Evolutionary conservation across 1,140 invertebrate species (phyloP).

Genomic region (Ceratina japonica): DNA sequence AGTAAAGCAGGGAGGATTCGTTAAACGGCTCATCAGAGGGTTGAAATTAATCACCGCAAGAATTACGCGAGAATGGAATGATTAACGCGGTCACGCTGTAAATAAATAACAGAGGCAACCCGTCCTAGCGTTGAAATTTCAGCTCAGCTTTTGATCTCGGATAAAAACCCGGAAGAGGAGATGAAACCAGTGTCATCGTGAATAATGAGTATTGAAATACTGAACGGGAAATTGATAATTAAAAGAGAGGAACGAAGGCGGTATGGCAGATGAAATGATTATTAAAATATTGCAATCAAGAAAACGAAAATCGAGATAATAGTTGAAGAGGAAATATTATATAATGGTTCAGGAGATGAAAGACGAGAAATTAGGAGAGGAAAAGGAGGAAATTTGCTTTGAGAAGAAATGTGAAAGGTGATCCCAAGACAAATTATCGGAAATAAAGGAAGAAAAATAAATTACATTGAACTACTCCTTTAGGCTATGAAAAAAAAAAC

Average conservation of each 20-base stretch:
- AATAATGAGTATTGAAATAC: background rate
- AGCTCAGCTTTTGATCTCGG: background rate
- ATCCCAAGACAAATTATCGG: background rate
- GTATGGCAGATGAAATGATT: no score
- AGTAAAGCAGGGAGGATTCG: background rate
- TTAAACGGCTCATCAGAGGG: background rate
- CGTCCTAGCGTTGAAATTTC: background rate
- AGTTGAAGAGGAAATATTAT: background rate
- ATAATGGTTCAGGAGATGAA: background rate
- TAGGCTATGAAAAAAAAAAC: no score
- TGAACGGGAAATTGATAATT: background rate
- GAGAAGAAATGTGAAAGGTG: background rate
- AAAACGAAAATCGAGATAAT: background rate
- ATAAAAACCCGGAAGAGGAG: background rate
- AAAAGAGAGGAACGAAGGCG: no score
- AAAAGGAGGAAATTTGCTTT: background rate
- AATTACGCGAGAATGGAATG: background rate
- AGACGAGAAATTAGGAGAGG: background rate
- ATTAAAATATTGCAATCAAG: no score
- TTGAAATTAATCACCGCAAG: slow-evolving; percentile 16
- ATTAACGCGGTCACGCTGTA: background rate
- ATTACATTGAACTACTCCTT: no score
- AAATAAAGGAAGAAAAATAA: background rate
- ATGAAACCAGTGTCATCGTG: background rate
- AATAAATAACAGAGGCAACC: slow-evolving; percentile 5